Base-by-base conservation (phyloP, 1,140 invertebrate species). In the Tetranychus urticae region DNA sequence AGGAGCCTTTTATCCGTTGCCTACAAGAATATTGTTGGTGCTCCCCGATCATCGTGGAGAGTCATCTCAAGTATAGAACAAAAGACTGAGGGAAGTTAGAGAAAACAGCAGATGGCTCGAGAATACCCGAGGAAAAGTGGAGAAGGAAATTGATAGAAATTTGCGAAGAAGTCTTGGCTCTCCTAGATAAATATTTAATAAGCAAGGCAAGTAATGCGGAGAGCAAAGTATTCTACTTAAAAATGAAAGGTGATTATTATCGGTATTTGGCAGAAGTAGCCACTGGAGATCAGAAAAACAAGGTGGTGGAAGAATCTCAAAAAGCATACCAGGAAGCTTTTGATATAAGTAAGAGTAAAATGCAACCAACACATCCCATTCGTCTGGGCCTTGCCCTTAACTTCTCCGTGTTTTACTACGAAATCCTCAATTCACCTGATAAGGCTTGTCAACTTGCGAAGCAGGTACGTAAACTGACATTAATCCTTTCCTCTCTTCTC, bases 201-300 rank as follows among this genome's bases (percentile, higher is more conserved):
- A 85, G 88, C 70, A 90, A 91, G 79, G 88, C 90, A 71, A 86
- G 85, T 76, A 91, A 88, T 76, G 84, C 89, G 72, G 93, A 97
- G 80, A 92, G 88, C 74, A 93, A 92, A 83, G 92, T 97, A 73
- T 96, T 96, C 77, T 96, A 96, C 80, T 80, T 94, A 76, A 97
- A 96, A 81, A 97, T 96, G 91, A 93, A 96, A 79, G 93, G 93
- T 72, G 93, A 97, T 79, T 97, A 97, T 79, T 94, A 93, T 79
- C 71, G 93, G 80, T 98, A 98, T 81, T 81, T 97, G 71, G 92
- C 93, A 71, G 93, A 98, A 81, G 92, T 97, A 71, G 88, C 88
- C 70, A 88, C 87, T 69, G 89, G 89, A 71, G 88, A 92, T 74
- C 86, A 85, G 73, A 86, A 88, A 80, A 89, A 86, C 77, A 80